phyloP scores from a whole-genome alignment of 35 echinoderm and acorn worm genomes.

The Diadema setosum region DNA sequence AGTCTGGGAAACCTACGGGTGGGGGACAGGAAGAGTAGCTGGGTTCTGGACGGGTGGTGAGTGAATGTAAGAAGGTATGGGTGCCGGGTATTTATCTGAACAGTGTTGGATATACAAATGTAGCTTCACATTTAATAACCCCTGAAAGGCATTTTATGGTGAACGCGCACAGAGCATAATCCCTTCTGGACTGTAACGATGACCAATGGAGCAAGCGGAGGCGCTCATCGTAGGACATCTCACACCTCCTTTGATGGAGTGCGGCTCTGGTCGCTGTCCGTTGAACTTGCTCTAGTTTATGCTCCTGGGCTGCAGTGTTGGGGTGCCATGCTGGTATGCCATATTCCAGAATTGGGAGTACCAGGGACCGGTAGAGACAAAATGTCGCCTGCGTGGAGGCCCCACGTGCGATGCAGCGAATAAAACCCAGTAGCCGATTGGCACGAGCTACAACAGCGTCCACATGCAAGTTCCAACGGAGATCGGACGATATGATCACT shows the following conservation, averaged over 20 bases:
- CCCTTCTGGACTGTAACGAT: neutral
- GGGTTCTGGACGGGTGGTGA: too few species aligned
- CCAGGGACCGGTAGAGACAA: constrained; percentile 8
- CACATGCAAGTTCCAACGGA: constrained; percentile 26
- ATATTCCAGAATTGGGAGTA: constrained; percentile 37
- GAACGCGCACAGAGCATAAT: too few species aligned
- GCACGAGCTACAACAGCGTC: constrained; percentile 22
- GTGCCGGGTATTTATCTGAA: too few species aligned
- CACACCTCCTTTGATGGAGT: constrained; percentile 2
- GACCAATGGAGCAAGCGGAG: neutral
- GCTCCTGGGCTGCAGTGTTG: neutral
- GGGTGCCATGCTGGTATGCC: constrained; percentile 15
- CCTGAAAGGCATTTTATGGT: too few species aligned
- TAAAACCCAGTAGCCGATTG: constrained; percentile 39
- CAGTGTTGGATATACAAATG: too few species aligned
- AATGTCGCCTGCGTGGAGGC: constrained; percentile 24
- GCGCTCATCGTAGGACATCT: constrained; percentile 10
- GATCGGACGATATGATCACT: constrained; percentile 2
- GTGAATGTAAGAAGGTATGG: too few species aligned
- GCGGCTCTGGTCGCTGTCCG: constrained; percentile 15
- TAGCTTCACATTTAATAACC: too few species aligned
- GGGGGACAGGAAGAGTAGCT: too few species aligned
- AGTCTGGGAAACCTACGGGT: too few species aligned
- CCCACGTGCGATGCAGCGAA: constrained; percentile 18
- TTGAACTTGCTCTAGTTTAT: constrained; percentile 10